phyloP scores from a whole-genome alignment of 1,140 invertebrate species.

The Leucophenga varia region DNA sequence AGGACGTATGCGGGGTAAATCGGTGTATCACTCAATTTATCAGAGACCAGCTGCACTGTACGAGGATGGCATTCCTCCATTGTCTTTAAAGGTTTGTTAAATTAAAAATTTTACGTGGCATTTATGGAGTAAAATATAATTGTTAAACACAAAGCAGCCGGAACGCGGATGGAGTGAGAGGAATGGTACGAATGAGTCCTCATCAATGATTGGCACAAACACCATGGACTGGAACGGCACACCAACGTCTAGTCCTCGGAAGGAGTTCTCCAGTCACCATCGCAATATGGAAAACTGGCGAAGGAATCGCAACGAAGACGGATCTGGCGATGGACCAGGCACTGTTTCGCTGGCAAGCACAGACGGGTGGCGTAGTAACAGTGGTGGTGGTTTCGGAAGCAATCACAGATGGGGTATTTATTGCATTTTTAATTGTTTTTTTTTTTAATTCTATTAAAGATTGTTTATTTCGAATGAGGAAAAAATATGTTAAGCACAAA shows the following conservation, averaged over 20 bases:
- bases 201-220: slow-evolving; percentile 9
- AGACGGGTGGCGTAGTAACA: slow-evolving; percentile 35
- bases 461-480: not conserved
- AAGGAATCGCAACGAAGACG: slow-evolving; percentile 61
- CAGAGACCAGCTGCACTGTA: slow-evolving; percentile 45
- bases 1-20: slow-evolving; percentile 62
- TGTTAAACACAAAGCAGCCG: slow-evolving; percentile 11
- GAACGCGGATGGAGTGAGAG: slow-evolving; percentile 63
- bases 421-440: no score
- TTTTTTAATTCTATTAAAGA: not conserved
- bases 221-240: slow-evolving; percentile 62
- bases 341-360: slow-evolving; percentile 15
- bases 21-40: slow-evolving; percentile 51
- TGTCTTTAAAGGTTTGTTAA: slow-evolving; percentile 28
- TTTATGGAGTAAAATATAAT: not conserved
- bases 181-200: slow-evolving; percentile 63
- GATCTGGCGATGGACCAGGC: slow-evolving; percentile 28
- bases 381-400: slow-evolving; percentile 18
- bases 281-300: slow-evolving; percentile 67
- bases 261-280: slow-evolving; percentile 61
- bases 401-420: slow-evolving; percentile 41
- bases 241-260: slow-evolving; percentile 61
- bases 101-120: not conserved
- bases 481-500: no score
- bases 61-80: slow-evolving; percentile 31